Conservation (phyloP, 2,888 invertebrate genomes). For the Microctonus brassicae region DNA sequence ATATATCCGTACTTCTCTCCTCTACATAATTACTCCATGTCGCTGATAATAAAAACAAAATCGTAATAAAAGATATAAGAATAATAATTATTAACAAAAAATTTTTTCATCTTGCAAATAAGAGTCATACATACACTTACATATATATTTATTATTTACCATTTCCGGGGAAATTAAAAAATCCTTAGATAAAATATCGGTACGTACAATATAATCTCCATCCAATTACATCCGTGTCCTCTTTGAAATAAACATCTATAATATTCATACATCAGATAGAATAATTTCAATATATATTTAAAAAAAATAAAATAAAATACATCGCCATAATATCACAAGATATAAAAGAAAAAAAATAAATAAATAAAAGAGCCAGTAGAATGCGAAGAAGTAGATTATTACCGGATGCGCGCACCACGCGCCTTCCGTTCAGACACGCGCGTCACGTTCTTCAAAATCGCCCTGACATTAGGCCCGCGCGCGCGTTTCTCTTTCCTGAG, state of each 20-base stretch:
- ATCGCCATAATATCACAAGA: no score
- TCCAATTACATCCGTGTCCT: conserved; percentile 25
- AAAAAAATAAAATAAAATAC: not conserved
- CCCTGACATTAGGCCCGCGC: conserved; percentile 51
- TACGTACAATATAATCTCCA: conserved; percentile 13
- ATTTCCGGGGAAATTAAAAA: not conserved
- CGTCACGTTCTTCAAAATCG: conserved; percentile 62
- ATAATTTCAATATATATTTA: not conserved
- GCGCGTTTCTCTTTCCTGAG: conserved; percentile 32
- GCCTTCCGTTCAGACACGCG: conserved; percentile 61
- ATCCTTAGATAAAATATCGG: conserved; percentile 30
- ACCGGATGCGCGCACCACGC: conserved; percentile 54
- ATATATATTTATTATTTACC: no score
- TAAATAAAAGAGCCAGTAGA: conserved; percentile 34
- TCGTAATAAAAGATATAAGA: no score
- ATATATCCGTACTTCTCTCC: no score
- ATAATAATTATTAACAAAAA: no score
- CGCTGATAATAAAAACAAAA: no score
- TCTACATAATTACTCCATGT: no score
- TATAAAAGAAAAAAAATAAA: not conserved
- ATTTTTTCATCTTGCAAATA: no score
- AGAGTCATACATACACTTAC: no score
- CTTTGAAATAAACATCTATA: conserved; percentile 7
- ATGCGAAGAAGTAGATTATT: conserved; percentile 27
- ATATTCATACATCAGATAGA: conserved; percentile 20